phyloP scores from a whole-genome alignment of 2,113 vertebrate genomes.

The Myotis davidii region DNA sequence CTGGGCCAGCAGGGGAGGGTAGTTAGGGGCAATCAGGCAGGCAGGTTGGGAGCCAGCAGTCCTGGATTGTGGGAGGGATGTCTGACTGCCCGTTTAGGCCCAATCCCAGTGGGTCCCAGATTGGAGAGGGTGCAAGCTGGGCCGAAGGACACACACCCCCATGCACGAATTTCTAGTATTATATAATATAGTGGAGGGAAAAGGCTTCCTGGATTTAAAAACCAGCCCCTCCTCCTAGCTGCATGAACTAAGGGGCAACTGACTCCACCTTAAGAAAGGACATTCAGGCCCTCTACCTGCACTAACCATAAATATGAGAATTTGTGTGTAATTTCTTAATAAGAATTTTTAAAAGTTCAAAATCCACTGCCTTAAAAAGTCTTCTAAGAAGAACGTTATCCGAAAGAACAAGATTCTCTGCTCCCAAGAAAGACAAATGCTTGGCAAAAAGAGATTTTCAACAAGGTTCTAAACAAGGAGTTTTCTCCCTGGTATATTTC shows the following conservation, averaged over 20 bases:
- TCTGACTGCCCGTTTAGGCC: too few relatives aligned
- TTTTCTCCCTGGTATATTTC: constrained; percentile 4
- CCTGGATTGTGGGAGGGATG: too few relatives aligned
- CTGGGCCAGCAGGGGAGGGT: too few relatives aligned
- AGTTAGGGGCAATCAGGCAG: too few relatives aligned
- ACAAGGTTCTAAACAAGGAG: background rate
- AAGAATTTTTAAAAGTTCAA: background rate
- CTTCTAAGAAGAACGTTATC: constrained; percentile 2
- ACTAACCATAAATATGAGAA: background rate
- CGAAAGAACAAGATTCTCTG: background rate
- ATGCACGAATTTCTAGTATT: background rate
- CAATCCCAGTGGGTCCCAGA: too few relatives aligned
- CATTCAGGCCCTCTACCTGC: background rate
- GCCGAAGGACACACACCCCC: too few relatives aligned
- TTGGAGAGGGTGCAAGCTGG: too few relatives aligned
- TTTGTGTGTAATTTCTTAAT: background rate
- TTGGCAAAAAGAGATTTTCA: background rate
- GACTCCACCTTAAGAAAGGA: background rate
- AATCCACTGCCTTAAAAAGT: constrained; percentile 7
- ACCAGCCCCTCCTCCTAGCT: background rate
- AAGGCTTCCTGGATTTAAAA: background rate
- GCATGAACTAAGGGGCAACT: background rate
- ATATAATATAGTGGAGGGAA: background rate
- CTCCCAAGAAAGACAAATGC: background rate
- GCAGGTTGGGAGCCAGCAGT: too few relatives aligned